Percentiles rank a stretch among this genome's conserved stretches.
These are phyloP conservation scores for Chymomyza costata DNA, from an alignment of 1,140 invertebrate genomes.

Conservation along the genomic window DNA sequence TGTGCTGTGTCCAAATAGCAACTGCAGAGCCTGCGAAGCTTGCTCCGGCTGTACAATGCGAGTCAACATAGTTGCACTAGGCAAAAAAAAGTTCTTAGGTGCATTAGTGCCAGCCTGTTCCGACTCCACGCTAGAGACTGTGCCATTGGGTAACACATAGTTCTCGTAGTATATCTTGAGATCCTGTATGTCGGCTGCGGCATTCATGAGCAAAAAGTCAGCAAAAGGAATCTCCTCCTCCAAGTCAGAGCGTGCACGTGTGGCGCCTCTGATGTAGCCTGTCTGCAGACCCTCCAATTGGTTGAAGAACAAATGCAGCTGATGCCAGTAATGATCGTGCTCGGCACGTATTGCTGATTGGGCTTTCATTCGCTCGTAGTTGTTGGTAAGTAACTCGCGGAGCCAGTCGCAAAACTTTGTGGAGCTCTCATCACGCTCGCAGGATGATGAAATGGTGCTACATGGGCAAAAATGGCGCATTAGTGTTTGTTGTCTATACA, in stretches of 20 bases:
- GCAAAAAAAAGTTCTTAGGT: constrained; percentile 64
- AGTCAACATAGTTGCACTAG: constrained; percentile 68
- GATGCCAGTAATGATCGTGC: constrained; percentile 79
- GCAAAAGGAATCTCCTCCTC: constrained; percentile 78
- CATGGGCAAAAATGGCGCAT: not conserved
- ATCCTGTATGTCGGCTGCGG: constrained; percentile 87
- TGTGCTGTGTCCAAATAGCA: constrained; percentile 76
- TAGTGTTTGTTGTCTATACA: not conserved
- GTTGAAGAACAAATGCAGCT: constrained; percentile 82
- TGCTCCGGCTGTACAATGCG: constrained; percentile 47
- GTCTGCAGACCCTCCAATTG: constrained; percentile 83
- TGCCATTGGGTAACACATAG: constrained; percentile 52
- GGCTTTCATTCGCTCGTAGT: constrained; percentile 82
- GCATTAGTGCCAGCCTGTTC: constrained; percentile 17
- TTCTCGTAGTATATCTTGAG: constrained; percentile 73
- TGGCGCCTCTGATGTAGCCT: constrained; percentile 82
- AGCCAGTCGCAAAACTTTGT: constrained; percentile 69
- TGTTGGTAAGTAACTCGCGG: constrained; percentile 59
- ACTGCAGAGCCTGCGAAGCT: constrained; percentile 46
- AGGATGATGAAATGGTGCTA: constrained; percentile 82
- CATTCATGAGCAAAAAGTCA: constrained; percentile 85
- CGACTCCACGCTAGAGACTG: constrained; percentile 2
- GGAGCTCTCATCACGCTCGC: constrained; percentile 78
- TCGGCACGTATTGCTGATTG: constrained; percentile 81
- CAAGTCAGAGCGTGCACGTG: constrained; percentile 79